A percentile compares a stretch with the other conserved stretches of the same genome.
phyloP scores from a whole-genome alignment of 2,797 vertebrate genomes.

The Urophycis tenuis region DNA sequence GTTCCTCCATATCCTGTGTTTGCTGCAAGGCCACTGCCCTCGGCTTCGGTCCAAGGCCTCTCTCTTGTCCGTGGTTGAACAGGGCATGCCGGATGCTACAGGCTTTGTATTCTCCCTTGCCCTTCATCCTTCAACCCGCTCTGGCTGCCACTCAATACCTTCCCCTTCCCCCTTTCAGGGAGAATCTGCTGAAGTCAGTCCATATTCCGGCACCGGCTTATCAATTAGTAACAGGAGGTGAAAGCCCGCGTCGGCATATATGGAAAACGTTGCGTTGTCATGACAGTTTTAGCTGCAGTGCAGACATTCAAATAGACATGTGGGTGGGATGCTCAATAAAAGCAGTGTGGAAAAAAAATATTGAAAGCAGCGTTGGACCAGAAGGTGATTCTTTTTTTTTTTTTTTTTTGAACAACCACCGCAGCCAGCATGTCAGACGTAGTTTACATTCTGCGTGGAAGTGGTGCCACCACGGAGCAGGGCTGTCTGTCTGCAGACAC shows the following conservation, averaged over 20 bases:
- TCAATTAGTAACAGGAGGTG: conserved; percentile 45
- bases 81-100: conserved; percentile 10
- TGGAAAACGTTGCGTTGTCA: conserved; percentile 9
- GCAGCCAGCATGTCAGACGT: not conserved
- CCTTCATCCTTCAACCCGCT: conserved; percentile 17
- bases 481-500: conserved; percentile 2
- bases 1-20: not conserved
- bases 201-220: conserved; percentile 41
- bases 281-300: conserved; percentile 28
- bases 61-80: not conserved
- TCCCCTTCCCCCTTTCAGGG: not conserved
- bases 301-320: conserved; percentile 28
- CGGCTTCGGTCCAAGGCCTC: not conserved
- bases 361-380: conserved; percentile 7
- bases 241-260: conserved; percentile 29
- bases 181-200: conserved; percentile 32
- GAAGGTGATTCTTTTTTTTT: conserved; percentile 15
- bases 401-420: not conserved
- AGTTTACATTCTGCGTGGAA: not conserved
- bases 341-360: not conserved
- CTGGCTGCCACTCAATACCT: conserved; percentile 29
- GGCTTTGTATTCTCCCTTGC: conserved; percentile 32
- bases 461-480: not conserved
- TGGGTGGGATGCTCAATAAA: conserved; percentile 14
- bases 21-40: not conserved